Evolutionary conservation across 2,113 vertebrate species (phyloP).

Genomic region (Hipposideros armiger): DNA sequence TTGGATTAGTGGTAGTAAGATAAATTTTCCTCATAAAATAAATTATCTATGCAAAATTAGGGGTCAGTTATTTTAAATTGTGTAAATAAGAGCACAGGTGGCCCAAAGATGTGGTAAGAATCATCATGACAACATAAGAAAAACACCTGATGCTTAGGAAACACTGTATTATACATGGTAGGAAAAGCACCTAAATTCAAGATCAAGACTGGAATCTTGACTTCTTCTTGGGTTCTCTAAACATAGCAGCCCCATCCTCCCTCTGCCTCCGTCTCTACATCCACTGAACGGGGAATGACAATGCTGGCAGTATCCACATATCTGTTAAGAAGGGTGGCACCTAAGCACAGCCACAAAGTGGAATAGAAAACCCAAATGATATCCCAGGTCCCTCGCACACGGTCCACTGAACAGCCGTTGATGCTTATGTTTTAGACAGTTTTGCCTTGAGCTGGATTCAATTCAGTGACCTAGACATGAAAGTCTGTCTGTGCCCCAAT

Average conservation of each 20-base stretch:
- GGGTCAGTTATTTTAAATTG: not conserved
- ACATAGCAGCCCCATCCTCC: not conserved
- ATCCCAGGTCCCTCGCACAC: not conserved
- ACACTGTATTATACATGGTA: not conserved
- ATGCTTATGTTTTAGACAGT: conserved; percentile 14
- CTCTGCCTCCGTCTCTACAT: not conserved
- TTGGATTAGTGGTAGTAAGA: not conserved
- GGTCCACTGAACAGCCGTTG: conserved; percentile 39
- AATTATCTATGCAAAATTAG: conserved; percentile 13
- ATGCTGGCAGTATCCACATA: accelerated
- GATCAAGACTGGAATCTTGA: not conserved
- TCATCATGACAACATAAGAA: not conserved
- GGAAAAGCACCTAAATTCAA: not conserved
- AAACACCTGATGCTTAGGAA: not conserved
- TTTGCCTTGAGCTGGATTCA: conserved; percentile 66
- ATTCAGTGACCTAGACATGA: conserved; percentile 67
- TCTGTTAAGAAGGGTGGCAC: not conserved
- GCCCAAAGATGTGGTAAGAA: not conserved
- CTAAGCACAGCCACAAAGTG: not conserved
- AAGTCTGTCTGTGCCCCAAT: conserved; percentile 56
- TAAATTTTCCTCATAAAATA: not conserved
- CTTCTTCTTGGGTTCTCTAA: not conserved
- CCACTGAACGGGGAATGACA: no score
- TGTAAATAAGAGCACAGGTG: not conserved
- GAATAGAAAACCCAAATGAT: not conserved